Evolutionary conservation across 2,888 invertebrate genomes (phyloP).

Genomic region (Nemapogon koenigi): DNA sequence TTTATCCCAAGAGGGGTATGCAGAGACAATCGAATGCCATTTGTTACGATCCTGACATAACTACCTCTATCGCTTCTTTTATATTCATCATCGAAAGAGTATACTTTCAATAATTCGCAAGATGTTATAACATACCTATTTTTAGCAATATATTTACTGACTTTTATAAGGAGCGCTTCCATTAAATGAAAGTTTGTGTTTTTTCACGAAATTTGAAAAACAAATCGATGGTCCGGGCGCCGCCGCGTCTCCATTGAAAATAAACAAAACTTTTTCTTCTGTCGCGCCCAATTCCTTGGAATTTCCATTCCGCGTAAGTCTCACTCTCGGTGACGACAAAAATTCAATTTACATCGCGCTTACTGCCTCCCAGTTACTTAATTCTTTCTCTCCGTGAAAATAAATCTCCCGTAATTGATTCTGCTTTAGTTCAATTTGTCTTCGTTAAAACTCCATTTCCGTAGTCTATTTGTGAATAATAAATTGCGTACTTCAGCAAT

Average conservation of each 20-base stretch:
- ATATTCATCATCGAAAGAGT: too few relatives aligned
- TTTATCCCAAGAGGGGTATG: too few relatives aligned
- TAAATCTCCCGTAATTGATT: constrained; percentile 61
- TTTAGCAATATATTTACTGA: too few relatives aligned
- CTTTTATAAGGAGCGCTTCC: too few relatives aligned
- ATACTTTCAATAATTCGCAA: too few relatives aligned
- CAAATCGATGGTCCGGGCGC: constrained; percentile 3
- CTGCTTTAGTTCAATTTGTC: constrained; percentile 61
- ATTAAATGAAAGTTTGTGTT: too few relatives aligned
- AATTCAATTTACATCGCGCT: constrained; percentile 53
- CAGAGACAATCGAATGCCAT: too few relatives aligned
- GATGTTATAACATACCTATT: too few relatives aligned
- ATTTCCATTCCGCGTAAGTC: constrained; percentile 10
- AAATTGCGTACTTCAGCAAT: constrained; percentile 50
- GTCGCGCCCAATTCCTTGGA: constrained; percentile 9
- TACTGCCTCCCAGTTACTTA: constrained; percentile 49
- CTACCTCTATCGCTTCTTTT: too few relatives aligned
- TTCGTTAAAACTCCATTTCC: constrained; percentile 62
- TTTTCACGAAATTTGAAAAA: constrained; percentile 7
- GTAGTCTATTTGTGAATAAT: constrained; percentile 60
- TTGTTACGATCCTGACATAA: too few relatives aligned
- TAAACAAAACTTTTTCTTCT: constrained; percentile 10
- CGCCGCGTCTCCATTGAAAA: constrained; percentile 9
- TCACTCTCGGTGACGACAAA: constrained; percentile 33
- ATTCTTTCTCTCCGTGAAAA: constrained; percentile 54